These are phyloP conservation scores for Progne subis DNA, from an alignment of 2,113 vertebrate species.

Conservation along the genomic window DNA sequence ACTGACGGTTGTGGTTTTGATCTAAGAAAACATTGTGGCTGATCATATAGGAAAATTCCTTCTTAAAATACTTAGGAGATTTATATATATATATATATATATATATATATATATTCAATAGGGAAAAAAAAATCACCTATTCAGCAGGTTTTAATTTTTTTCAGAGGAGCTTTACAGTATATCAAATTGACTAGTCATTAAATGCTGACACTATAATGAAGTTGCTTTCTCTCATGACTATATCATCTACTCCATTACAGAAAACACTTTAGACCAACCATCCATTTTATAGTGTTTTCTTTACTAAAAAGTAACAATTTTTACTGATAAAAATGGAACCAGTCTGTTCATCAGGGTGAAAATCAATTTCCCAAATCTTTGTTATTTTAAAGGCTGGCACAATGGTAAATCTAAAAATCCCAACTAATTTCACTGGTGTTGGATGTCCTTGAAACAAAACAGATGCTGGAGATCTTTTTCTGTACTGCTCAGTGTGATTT, in stretches of 20 bases:
- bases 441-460: slow-evolving; percentile 15
- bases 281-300: slow-evolving; percentile 10
- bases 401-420: background rate
- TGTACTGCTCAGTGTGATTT: background rate
- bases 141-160: slow-evolving; percentile 22
- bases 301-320: background rate
- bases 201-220: background rate
- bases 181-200: background rate
- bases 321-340: slow-evolving; percentile 7
- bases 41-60: background rate
- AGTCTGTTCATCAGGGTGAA: background rate
- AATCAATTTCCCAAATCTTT: slow-evolving; percentile 19
- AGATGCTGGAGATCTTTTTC: background rate
- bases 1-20: background rate
- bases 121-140: background rate
- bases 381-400: background rate
- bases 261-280: background rate
- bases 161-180: background rate
- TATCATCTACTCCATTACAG: background rate
- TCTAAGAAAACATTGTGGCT: background rate
- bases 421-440: background rate
- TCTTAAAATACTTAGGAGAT: background rate
- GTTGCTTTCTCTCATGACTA: background rate
- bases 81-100: background rate
- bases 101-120: background rate